Base-by-base conservation (phyloP, 2,888 invertebrate species). In the Thymelicus lineola region DNA sequence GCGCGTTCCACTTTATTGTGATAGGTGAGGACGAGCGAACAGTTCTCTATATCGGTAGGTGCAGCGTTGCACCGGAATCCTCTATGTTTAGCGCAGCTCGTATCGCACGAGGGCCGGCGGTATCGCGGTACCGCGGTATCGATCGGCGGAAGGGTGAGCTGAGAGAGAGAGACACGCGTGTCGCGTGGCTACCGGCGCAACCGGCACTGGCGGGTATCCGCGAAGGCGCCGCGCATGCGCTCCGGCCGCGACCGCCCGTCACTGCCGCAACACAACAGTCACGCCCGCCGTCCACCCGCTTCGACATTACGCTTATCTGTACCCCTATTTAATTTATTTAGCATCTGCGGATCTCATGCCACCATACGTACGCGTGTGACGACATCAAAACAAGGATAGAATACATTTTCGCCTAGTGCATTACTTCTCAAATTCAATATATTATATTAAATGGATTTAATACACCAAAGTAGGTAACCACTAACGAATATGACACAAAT, bases 151-250 rank as follows among this genome's bases (percentile, higher is more conserved):
- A 75, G 80, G 79, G 77, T 67, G 77, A 48, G 57, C 63, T 7
- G 69, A 81, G 53, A 53, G 50, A 79, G 68, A 81, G 53, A 53
- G 12, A 79, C 81, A 87, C 91, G 90, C 91, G 92, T 91, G 90
- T 81, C 91, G 86, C 89, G 90, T 88, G 91, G 86, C 81, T 84
- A 89, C 90, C 89, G 90, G 88, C 91, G 89, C 88, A 88, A 85
- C 87, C 90, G 89, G 88, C 90, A 93, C 93, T 91, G 91, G 82
- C 93, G 91, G 91, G 82, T 80, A 78, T 72, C 82, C 80, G 79
- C 77, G 78, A 77, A 72, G 79, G 72, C 76, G 80, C 79, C 88
- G 88, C 92, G 91, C 91, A 86, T 74, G 90, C 90, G 92, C 88
- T 77, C 73, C 10, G 53, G 48, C 55, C 73, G 53, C 69, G 71